Evolutionary conservation across 2,113 vertebrate species (phyloP).

Genomic region (Pelmatolapia mariae): DNA sequence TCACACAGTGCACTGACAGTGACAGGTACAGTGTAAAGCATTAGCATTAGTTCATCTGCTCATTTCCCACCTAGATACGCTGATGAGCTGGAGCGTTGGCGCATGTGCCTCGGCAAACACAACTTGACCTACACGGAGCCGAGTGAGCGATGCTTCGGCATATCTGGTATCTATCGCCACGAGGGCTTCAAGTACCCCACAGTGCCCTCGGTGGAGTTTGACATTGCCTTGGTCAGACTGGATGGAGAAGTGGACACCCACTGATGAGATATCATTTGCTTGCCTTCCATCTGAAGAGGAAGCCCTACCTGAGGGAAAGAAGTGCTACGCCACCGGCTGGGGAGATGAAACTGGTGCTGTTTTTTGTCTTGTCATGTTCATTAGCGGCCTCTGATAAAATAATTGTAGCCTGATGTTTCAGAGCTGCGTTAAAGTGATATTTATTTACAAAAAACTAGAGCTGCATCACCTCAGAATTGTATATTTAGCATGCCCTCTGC

Average conservation of each 20-base stretch:
- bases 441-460: background rate
- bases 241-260: conserved; percentile 55
- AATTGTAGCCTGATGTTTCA: background rate
- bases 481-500: conserved; percentile 29
- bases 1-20: background rate
- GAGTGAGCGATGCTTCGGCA: conserved; percentile 54
- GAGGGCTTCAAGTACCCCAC: conserved; percentile 73
- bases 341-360: conserved; percentile 70
- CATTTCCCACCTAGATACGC: conserved; percentile 58
- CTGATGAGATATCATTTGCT: conserved; percentile 55
- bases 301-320: conserved; percentile 57
- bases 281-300: conserved; percentile 70
- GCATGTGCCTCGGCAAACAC: conserved; percentile 76
- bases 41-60: background rate
- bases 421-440: background rate
- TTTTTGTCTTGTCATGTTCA: background rate
- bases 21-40: background rate
- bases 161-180: conserved; percentile 67
- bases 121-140: conserved; percentile 68
- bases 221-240: conserved; percentile 70
- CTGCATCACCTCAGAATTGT: background rate
- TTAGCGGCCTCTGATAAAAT: background rate
- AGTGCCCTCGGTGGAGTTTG: conserved; percentile 71
- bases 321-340: conserved; percentile 75
- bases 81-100: conserved; percentile 73